Base-by-base conservation (phyloP, 2,797 vertebrate genomes). In the Tragopan temminckii region DNA sequence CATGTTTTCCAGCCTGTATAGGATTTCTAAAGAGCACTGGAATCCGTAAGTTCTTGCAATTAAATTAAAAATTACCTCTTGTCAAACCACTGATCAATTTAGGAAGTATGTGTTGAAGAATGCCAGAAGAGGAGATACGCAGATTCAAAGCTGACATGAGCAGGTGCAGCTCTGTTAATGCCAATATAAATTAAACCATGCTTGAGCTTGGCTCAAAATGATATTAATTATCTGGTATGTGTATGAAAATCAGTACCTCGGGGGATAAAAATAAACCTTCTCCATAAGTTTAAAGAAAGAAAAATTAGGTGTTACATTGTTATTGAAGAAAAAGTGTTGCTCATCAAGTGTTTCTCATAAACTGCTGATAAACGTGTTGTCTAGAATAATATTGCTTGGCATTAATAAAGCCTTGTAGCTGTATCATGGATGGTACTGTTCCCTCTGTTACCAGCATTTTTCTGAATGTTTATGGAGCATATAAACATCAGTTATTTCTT, bases 21-120 rank as follows among this genome's bases (percentile, higher is more conserved):
- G 99, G 98, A 99, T 99, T 98, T 99, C 99, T 96, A 99, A 99
- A 99, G 99, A 99, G 72, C 99, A 99, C 97, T 99, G 99, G 99
- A 99, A 99, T 98, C 99, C 99, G 99, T 99, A 98, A 98, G 99
- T 64, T 88, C 80, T 96, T 93, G 67, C 40, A n/a, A 17, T 88
- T 84, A 46, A 12, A 1, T 55, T 88, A 92, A 53, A 13, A 40
- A 15, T 96, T 53, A 24, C 9, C 16, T 4, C 62, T 79, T 75
- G 53, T 83, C 38, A 59, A 62, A 55, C 36, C 63, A 19, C 64
- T 88, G 68, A 57, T 83, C 40, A 76, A 76, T 31, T 42, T 52
- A 21, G 58, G 42, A 50, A 7, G n/a, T 81, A 58, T 75, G 17
- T 88, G 50, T 63, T 59, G 64, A 52, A 25, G 36, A 70, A 42